Conservation (phyloP, 1,140 invertebrate species). For the Limonius californicus region DNA sequence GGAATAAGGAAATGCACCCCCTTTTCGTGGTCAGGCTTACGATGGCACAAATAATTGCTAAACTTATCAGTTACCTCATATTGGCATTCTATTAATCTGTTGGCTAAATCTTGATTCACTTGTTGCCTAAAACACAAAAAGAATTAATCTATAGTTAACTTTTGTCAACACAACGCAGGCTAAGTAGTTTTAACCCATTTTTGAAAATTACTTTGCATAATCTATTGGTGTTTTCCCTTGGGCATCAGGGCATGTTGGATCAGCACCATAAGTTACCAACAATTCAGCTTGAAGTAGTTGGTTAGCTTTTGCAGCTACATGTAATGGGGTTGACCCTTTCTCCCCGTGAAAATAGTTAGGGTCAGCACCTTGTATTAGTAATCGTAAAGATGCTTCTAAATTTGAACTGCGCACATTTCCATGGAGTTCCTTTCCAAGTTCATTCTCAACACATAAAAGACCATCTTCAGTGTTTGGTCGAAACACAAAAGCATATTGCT, state of each 20-base stretch:
- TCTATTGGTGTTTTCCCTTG: conserved; percentile 75
- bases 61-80: conserved; percentile 94
- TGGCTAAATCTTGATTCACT: conserved; percentile 77
- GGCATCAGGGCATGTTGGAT: conserved; percentile 77
- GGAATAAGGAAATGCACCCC: conserved; percentile 88
- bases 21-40: conserved; percentile 79
- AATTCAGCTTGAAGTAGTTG: conserved; percentile 86
- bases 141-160: no score
- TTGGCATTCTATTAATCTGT: conserved; percentile 83
- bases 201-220: conserved; percentile 81
- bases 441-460: conserved; percentile 59
- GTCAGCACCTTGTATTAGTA: conserved; percentile 92
- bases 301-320: conserved; percentile 87
- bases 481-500: conserved; percentile 81
- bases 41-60: conserved; percentile 81
- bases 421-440: conserved; percentile 86
- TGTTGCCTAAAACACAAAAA: no score
- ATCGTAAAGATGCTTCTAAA: conserved; percentile 86
- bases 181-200: no score
- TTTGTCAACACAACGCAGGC: no score
- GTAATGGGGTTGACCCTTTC: conserved; percentile 86
- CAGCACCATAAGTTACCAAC: conserved; percentile 89
- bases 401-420: conserved; percentile 92
- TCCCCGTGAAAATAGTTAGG: conserved; percentile 96
- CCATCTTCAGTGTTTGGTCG: conserved; percentile 72